A percentile compares a stretch with the other conserved stretches of the same genome.
These are phyloP conservation scores for Sisor rabdophorus DNA, from an alignment of 2,113 vertebrate genomes.

Conservation along the genomic window DNA sequence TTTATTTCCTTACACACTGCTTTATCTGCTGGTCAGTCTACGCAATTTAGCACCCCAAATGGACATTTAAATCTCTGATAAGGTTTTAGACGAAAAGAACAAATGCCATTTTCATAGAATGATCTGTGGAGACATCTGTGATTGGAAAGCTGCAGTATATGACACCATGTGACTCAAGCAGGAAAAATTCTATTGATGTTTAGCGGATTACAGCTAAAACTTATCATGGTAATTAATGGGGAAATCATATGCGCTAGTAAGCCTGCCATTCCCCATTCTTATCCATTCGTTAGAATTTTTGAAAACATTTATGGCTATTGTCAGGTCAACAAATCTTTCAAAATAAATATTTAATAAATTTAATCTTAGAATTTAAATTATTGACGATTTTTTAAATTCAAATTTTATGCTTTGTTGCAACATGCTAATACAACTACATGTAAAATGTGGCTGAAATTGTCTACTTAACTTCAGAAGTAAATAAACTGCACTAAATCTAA, in stretches of 20 bases:
- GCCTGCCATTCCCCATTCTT: not conserved
- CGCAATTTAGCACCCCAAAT: conserved; percentile 7
- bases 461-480: not conserved
- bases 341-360: not conserved
- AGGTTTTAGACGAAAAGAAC: conserved; percentile 3
- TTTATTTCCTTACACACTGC: conserved; percentile 32
- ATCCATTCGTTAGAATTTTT: not conserved
- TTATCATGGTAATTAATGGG: not conserved
- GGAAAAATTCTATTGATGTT: not conserved
- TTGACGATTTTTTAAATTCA: too few species aligned
- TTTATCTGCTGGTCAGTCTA: conserved; percentile 26
- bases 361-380: not conserved
- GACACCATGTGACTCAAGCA: not conserved
- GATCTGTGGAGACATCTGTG: conserved; percentile 19
- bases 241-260: conserved; percentile 2
- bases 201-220: conserved; percentile 6
- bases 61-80: conserved; percentile 3
- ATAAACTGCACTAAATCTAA: not conserved
- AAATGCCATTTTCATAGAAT: conserved; percentile 33
- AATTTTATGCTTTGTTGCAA: not conserved
- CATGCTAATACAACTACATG: not conserved
- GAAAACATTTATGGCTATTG: not conserved
- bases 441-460: not conserved
- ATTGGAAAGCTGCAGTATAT: not conserved
- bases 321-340: not conserved